Conservation (phyloP, 2,888 invertebrate genomes). For the Lampropteryx suffumata region DNA sequence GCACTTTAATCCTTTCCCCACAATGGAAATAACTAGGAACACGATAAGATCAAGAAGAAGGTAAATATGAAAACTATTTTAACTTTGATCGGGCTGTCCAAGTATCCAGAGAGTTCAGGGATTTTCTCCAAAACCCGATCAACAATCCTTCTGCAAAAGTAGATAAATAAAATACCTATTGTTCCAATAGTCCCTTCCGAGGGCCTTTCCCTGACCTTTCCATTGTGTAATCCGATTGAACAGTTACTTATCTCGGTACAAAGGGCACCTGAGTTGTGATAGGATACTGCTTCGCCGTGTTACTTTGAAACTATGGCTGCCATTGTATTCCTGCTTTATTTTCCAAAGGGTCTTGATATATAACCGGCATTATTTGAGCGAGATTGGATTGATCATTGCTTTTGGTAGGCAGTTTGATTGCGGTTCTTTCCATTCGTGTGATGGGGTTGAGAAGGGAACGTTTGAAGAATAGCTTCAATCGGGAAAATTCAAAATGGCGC, state of each 20-base stretch:
- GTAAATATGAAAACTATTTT: too few species aligned
- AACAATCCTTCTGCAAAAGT: slow-evolving; percentile 13
- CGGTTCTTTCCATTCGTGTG: slow-evolving; percentile 1
- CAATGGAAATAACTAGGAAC: too few species aligned
- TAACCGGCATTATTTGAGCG: slow-evolving; percentile 16
- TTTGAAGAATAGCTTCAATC: slow-evolving; percentile 2
- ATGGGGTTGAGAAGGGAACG: neutral
- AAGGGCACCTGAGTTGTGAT: slow-evolving; percentile 37
- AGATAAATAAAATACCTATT: slow-evolving; percentile 36
- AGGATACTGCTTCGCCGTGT: slow-evolving; percentile 27
- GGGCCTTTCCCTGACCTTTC: slow-evolving; percentile 34
- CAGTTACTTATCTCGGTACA: slow-evolving; percentile 41
- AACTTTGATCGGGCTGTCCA: too few species aligned
- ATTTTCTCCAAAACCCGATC: neutral
- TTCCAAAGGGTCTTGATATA: slow-evolving; percentile 25
- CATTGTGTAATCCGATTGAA: slow-evolving; percentile 41
- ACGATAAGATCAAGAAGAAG: too few species aligned
- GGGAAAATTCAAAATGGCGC: neutral
- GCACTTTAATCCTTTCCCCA: too few species aligned
- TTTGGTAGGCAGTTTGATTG: slow-evolving; percentile 13
- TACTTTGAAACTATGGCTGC: slow-evolving; percentile 29
- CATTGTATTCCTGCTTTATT: slow-evolving; percentile 28
- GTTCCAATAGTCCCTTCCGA: slow-evolving; percentile 30
- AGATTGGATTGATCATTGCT: slow-evolving; percentile 22
- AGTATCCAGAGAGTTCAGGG: too few species aligned